Percentiles rank a stretch among this genome's conserved stretches.
These are phyloP conservation scores for Sylvicola fuscatus DNA, from an alignment of 2,888 invertebrate species.

Conservation along the genomic window DNA sequence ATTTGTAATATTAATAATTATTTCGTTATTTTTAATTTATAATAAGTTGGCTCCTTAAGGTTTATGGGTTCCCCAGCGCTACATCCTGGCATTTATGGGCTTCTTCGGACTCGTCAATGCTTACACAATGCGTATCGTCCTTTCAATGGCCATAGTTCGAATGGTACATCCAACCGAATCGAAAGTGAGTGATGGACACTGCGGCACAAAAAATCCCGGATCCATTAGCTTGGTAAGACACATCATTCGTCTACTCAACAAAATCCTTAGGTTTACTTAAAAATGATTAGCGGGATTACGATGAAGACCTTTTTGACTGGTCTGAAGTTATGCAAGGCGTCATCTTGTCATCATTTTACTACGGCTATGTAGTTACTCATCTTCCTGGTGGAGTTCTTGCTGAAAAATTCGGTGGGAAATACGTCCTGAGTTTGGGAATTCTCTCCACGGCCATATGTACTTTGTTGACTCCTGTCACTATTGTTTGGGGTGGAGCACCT, in stretches of 20 bases:
- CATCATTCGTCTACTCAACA: no score
- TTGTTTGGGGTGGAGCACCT: slow-evolving; percentile 34
- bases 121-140: slow-evolving; percentile 52
- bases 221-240: no score
- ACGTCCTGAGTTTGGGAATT: slow-evolving; percentile 62
- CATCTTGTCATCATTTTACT: slow-evolving; percentile 65
- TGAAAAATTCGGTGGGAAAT: slow-evolving; percentile 68
- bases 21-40: neutral
- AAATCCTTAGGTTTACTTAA: no score
- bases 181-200: neutral
- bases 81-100: slow-evolving; percentile 49
- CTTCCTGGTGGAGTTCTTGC: slow-evolving; percentile 65
- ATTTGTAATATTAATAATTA: no score
- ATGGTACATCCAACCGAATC: slow-evolving; percentile 28
- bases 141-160: slow-evolving; percentile 50
- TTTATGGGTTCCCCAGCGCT: slow-evolving; percentile 43
- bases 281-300: no score
- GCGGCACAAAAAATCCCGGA: no score
- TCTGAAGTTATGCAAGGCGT: slow-evolving; percentile 48
- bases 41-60: slow-evolving; percentile 25
- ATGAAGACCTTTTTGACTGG: slow-evolving; percentile 29
- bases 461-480: slow-evolving; percentile 54
- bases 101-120: slow-evolving; percentile 49
- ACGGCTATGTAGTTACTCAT: slow-evolving; percentile 67
- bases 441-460: slow-evolving; percentile 66